Percentiles rank a stretch among this genome's conserved stretches.
Conservation (phyloP, 2,888 invertebrate species). For the Carpatolechia fugitivella region DNA sequence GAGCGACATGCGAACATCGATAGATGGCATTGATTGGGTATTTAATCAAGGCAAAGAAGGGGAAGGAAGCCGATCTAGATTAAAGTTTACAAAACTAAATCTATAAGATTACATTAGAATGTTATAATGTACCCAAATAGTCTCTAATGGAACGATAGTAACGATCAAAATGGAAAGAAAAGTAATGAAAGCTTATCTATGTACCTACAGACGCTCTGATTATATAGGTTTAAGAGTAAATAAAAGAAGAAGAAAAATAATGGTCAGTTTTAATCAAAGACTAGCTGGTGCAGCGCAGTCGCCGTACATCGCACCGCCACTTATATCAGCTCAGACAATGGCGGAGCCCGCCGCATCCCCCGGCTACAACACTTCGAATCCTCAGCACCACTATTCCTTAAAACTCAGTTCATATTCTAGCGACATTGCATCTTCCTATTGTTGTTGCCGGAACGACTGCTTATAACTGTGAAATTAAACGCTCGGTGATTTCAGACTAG, state of each 20-base stretch:
- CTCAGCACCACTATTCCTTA: constrained; percentile 28
- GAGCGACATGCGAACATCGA: constrained; percentile 56
- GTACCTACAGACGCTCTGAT: not conserved
- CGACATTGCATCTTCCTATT: constrained; percentile 29
- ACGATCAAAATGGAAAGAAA: not conserved
- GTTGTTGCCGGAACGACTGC: constrained; percentile 24
- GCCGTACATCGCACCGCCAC: constrained; percentile 10
- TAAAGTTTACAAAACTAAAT: not conserved
- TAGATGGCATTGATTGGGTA: constrained; percentile 68
- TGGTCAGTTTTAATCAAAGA: constrained; percentile 24
- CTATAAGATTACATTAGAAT: not conserved
- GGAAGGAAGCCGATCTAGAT: not conserved
- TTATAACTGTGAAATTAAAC: constrained; percentile 30
- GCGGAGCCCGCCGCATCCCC: constrained; percentile 2
- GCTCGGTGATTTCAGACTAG: constrained; percentile 20
- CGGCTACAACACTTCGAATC: constrained; percentile 16
- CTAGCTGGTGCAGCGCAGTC: constrained; percentile 10
- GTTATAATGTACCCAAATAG: not conserved
- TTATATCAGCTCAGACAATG: constrained; percentile 29
- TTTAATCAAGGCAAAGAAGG: constrained; percentile 54
- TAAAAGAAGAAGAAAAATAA: constrained; percentile 11
- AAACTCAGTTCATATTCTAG: constrained; percentile 30
- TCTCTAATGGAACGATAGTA: too few relatives aligned
- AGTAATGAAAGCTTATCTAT: not conserved
- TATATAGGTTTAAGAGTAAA: not conserved